Evolutionary conservation across 2,797 vertebrate species (phyloP).

Genomic region (Leptodactylus fallax): DNA sequence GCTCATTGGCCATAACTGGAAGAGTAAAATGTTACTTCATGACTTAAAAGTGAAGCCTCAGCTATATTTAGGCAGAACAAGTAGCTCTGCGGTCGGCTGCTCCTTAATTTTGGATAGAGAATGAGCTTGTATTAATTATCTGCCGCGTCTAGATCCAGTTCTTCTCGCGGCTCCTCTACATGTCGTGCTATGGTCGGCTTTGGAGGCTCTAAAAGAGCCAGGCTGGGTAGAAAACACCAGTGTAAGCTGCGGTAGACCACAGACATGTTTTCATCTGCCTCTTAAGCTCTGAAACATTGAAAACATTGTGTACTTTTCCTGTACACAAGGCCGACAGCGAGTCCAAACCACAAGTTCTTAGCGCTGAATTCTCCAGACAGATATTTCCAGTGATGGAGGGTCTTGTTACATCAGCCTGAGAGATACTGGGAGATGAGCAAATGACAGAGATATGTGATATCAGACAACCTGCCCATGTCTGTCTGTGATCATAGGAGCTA

Average conservation of each 20-base stretch:
- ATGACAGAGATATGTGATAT: conserved; percentile 39
- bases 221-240: conserved; percentile 31
- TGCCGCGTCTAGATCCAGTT: background rate
- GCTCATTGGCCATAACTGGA: background rate
- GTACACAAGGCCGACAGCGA: conserved; percentile 10
- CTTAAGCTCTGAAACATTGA: conserved; percentile 44
- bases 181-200: background rate
- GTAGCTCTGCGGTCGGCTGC: background rate
- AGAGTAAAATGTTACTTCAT: background rate
- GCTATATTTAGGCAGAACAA: background rate
- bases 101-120: background rate
- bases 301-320: conserved; percentile 57
- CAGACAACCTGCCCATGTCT: conserved; percentile 29
- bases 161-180: background rate
- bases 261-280: conserved; percentile 55
- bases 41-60: background rate
- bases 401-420: conserved; percentile 47
- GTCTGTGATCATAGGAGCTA: conserved; percentile 32
- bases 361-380: conserved; percentile 55
- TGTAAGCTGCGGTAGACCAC: conserved; percentile 57
- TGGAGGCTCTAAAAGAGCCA: conserved; percentile 10
- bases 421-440: conserved; percentile 55
- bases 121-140: background rate
- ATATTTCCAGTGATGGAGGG: conserved; percentile 45
- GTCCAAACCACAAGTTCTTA: conserved; percentile 62